phyloP scores from a whole-genome alignment of 2,797 vertebrate species.

The Schizopygopsis pylzovi region DNA sequence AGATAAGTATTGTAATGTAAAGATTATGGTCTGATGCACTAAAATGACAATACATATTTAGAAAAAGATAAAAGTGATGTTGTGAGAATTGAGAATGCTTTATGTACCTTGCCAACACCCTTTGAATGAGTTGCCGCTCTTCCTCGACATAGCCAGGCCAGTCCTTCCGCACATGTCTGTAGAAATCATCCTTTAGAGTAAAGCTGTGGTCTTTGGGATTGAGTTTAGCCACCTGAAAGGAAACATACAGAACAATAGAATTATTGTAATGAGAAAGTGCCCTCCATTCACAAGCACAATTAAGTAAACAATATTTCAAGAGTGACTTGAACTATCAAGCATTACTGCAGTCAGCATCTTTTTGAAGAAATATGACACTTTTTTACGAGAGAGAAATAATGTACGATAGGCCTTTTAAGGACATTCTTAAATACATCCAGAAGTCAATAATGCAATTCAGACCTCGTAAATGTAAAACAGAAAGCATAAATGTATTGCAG shows the following conservation, averaged over 20 bases:
- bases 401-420: slow-evolving; percentile 12
- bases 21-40: neutral
- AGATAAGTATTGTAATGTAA: neutral
- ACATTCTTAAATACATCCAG: slow-evolving; percentile 33
- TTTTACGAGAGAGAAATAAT: slow-evolving; percentile 17
- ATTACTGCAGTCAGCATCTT: slow-evolving; percentile 24
- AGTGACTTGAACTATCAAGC: neutral
- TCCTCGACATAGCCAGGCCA: slow-evolving; percentile 79
- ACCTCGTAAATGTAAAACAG: slow-evolving; percentile 28
- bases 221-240: slow-evolving; percentile 75
- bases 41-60: neutral
- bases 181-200: slow-evolving; percentile 78
- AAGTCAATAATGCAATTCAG: slow-evolving; percentile 33
- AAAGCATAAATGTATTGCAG: slow-evolving; percentile 22
- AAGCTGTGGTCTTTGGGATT: slow-evolving; percentile 80
- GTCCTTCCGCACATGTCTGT: slow-evolving; percentile 73
- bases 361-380: slow-evolving; percentile 3
- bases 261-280: slow-evolving; percentile 22
- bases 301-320: neutral
- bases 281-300: neutral
- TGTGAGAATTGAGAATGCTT: neutral
- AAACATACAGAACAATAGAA: neutral
- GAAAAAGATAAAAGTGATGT: neutral
- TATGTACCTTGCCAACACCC: slow-evolving; percentile 75
- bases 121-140: slow-evolving; percentile 78